phyloP scores from a whole-genome alignment of 92 coral and sea anemone species.

The Pocillopora meandrina region DNA sequence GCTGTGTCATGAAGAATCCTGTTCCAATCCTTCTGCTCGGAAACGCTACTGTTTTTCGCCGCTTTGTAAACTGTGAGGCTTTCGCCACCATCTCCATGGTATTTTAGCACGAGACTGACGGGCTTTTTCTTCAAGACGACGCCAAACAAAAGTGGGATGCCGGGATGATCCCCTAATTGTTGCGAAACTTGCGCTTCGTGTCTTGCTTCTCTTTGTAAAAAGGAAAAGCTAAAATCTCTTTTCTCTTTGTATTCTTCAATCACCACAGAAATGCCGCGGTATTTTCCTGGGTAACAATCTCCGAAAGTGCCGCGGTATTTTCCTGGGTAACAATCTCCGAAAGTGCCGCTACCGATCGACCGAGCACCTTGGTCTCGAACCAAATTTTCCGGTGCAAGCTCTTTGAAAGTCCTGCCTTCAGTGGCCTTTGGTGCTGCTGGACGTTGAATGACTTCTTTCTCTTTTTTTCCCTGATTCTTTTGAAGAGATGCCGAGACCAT shows the following conservation, averaged over 20 bases:
- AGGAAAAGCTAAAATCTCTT: not conserved
- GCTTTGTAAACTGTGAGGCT: constrained; percentile 50
- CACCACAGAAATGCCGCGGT: constrained; percentile 46
- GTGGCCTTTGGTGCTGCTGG: too few species aligned
- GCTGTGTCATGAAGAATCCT: constrained; percentile 39
- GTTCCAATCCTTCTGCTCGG: constrained; percentile 30
- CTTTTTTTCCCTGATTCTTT: too few species aligned
- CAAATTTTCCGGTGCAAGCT: constrained; percentile 18
- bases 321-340: constrained; percentile 41
- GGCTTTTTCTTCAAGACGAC: constrained; percentile 4
- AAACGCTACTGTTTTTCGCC: constrained; percentile 7
- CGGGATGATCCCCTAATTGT: constrained; percentile 49
- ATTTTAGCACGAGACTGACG: constrained; percentile 41
- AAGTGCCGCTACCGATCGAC: constrained; percentile 55
- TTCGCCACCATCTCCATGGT: constrained; percentile 48
- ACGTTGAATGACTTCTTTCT: too few species aligned
- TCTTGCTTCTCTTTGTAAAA: constrained; percentile 19
- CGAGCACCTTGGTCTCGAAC: constrained; percentile 19
- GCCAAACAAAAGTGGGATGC: constrained; percentile 57
- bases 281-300: constrained; percentile 38
- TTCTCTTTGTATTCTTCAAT: constrained; percentile 46
- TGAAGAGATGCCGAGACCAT: too few species aligned
- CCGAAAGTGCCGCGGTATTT: constrained; percentile 56
- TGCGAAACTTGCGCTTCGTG: constrained; percentile 25
- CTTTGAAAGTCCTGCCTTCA: not conserved